phyloP scores from a whole-genome alignment of 2,797 vertebrate species.

The Microctenopoma steveboyesi region DNA sequence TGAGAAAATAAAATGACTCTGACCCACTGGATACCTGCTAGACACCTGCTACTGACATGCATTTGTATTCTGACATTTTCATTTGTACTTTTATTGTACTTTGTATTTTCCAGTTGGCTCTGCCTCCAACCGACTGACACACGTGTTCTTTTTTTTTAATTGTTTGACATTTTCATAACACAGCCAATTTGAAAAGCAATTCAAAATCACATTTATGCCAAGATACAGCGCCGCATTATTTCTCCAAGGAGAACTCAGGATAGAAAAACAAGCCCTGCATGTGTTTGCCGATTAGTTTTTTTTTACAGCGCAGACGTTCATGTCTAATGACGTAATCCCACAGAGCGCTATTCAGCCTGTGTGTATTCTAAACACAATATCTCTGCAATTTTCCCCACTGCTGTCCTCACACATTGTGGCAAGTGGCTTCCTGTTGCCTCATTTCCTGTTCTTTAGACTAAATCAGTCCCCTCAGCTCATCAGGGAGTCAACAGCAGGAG shows the following conservation, averaged over 20 bases:
- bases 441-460: conserved; percentile 75
- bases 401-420: conserved; percentile 70
- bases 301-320: conserved; percentile 8
- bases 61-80: conserved; percentile 17
- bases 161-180: conserved; percentile 27
- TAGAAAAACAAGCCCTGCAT: conserved; percentile 32
- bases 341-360: conserved; percentile 49
- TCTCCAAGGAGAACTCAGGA: conserved; percentile 14
- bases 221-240: conserved; percentile 15
- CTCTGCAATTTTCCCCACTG: conserved; percentile 44
- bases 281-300: conserved; percentile 50
- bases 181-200: conserved; percentile 9
- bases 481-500: conserved; percentile 63
- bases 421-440: conserved; percentile 72
- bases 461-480: conserved; percentile 66
- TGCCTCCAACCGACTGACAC: conserved; percentile 3
- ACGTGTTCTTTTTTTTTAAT: neutral
- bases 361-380: conserved; percentile 56
- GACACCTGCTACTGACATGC: neutral
- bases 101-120: neutral
- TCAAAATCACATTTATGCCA: conserved; percentile 7
- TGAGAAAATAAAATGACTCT: neutral
- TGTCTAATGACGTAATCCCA: conserved; percentile 32
- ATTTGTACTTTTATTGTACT: neutral
- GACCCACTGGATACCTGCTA: neutral